Percentiles rank a stretch among this genome's conserved stretches.
Conservation (phyloP, 2,797 vertebrate genomes). For the Poliocrania exsul region DNA sequence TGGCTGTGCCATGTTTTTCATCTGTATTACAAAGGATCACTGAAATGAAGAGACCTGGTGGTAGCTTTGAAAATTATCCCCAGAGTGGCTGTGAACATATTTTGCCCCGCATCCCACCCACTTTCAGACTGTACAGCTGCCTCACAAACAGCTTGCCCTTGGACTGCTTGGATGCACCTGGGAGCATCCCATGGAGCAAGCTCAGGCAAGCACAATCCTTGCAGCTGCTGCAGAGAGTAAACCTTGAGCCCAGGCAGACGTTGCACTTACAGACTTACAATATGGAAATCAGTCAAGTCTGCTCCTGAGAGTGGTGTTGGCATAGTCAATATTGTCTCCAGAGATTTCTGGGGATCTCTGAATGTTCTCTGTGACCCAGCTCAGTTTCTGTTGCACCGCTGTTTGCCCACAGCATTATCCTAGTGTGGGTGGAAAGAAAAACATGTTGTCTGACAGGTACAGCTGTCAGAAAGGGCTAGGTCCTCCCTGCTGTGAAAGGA, state of each 20-base stretch:
- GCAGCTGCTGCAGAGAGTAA: constrained; percentile 22
- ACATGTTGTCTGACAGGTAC: constrained; percentile 24
- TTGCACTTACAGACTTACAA: not conserved
- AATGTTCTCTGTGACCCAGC: constrained; percentile 13
- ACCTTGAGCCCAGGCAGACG: not conserved
- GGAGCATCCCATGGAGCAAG: constrained; percentile 28
- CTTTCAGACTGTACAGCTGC: constrained; percentile 23
- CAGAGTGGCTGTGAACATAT: not conserved
- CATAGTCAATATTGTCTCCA: not conserved
- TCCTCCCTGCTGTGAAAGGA: not conserved
- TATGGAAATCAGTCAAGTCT: constrained; percentile 13
- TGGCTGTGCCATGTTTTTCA: not conserved
- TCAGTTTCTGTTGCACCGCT: not conserved
- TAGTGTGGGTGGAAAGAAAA: constrained; percentile 40
- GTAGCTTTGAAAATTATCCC: constrained; percentile 25
- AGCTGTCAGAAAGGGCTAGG: constrained; percentile 16
- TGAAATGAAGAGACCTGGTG: constrained; percentile 1
- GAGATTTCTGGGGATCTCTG: constrained; percentile 45
- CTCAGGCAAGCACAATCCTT: not conserved
- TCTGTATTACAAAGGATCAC: constrained; percentile 16
- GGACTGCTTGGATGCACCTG: constrained; percentile 17
- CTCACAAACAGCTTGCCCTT: not conserved
- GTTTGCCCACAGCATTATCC: constrained; percentile 35
- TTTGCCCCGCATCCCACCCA: constrained; percentile 28
- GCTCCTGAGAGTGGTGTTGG: constrained; percentile 25